Evolutionary conservation across 2,797 vertebrate genomes (phyloP).

Genomic region (Harpagifer antarcticus): DNA sequence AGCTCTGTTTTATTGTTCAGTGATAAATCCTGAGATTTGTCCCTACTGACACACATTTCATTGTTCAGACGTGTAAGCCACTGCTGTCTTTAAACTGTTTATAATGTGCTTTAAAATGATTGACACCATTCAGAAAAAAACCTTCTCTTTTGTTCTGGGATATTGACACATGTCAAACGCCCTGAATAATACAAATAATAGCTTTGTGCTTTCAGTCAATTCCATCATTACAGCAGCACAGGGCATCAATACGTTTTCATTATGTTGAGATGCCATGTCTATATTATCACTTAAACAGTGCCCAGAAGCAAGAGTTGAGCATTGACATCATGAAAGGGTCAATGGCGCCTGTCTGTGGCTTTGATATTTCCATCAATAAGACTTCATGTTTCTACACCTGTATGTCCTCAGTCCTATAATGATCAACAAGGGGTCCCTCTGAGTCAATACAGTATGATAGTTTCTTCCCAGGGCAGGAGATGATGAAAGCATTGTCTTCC

Average conservation of each 20-base stretch:
- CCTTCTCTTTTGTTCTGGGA: conserved; percentile 56
- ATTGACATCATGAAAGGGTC: conserved; percentile 74
- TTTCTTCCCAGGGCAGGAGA: conserved; percentile 69
- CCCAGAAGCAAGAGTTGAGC: conserved; percentile 67
- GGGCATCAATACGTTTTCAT: conserved; percentile 85
- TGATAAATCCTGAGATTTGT: conserved; percentile 83
- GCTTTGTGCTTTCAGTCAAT: conserved; percentile 80
- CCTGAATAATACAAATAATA: conserved; percentile 83
- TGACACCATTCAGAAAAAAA: conserved; percentile 77
- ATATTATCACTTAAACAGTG: conserved; percentile 79
- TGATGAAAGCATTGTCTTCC: conserved; percentile 69
- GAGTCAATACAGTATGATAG: conserved; percentile 71
- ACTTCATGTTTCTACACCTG: conserved; percentile 76
- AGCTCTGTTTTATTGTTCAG: conserved; percentile 81
- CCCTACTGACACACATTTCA: conserved; percentile 76
- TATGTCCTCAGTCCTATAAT: conserved; percentile 73
- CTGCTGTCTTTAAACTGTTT: conserved; percentile 53
- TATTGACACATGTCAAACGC: conserved; percentile 78
- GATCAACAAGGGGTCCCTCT: conserved; percentile 75
- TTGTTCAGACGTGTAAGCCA: conserved; percentile 52
- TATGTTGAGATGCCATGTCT: conserved; percentile 81
- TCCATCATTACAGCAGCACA: conserved; percentile 78
- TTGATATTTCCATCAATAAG: conserved; percentile 84
- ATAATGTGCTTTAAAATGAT: conserved; percentile 68
- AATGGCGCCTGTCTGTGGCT: conserved; percentile 76